Evolutionary conservation across 2,888 invertebrate genomes (phyloP), one percentile per base, ranked within the genome.

Genomic region (Hyppa rectilinea): DNA sequence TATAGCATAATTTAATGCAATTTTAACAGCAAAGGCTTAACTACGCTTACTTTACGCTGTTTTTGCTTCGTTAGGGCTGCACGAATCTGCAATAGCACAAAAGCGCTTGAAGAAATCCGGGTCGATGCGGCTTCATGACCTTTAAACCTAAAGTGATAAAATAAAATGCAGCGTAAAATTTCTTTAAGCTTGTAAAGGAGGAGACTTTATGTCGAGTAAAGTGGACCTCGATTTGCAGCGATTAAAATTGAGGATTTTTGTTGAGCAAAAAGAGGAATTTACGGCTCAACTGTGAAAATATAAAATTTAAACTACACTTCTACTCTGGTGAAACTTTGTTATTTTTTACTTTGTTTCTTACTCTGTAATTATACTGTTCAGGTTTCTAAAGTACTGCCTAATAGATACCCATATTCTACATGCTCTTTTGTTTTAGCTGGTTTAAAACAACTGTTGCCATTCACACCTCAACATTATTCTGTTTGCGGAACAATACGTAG

Each of bases 1-100:
- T 71, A 67, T 52, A 49, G 7, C 20, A 43, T 67, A 66, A 43
- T 69, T 66, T 40, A 73, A 80, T 66, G 26, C 62, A 71, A 68
- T 74, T 71, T 62, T 26, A 43, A 66, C 65, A 47, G 71, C 23
- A 56, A 71, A 62, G 62, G 59, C 64, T 75, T 72, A 65, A 60
- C 56, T 56, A 36, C 29, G 63, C 62, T 78, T 65, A 71, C 70
- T 79, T 82, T 67, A 60, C 76, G 50, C 70, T 76, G 68, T 69
- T 76, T 83, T 68, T 73, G 68, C 81, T 73, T 81, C 72, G 68
- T 73, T 75, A 75, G 38, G 52, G 59, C 29, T 67, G 26, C 40
- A 53, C 14, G 47, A 70, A 75, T 31, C 47, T 59, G 45, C 31
- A 56, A 38, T 3, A 43, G 12, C 17, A 82, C 50, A 67, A 68